These are phyloP conservation scores for Malthinus flaveolus DNA, from an alignment of 2,888 invertebrate genomes.

Conservation along the genomic window DNA sequence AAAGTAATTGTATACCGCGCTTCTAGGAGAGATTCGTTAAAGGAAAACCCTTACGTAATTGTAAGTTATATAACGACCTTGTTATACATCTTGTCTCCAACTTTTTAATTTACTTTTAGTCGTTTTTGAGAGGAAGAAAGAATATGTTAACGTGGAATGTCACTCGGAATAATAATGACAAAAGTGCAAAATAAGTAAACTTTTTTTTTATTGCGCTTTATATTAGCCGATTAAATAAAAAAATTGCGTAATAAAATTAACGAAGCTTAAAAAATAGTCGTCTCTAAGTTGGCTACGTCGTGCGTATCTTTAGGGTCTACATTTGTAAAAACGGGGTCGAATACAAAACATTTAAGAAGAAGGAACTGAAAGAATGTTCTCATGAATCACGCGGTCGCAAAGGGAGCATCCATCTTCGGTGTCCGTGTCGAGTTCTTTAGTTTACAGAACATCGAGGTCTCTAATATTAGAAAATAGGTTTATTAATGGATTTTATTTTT, in stretches of 20 bases:
- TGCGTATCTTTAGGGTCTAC: conserved; percentile 18
- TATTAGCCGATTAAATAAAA: conserved; percentile 18
- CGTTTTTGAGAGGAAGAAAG: not conserved
- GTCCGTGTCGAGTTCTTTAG: conserved; percentile 23
- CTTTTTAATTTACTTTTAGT: no score
- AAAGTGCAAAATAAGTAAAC: not conserved
- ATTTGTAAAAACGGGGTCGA: conserved; percentile 27
- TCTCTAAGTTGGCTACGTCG: conserved; percentile 15
- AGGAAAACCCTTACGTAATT: not conserved
- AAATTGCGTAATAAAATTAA: conserved; percentile 22
- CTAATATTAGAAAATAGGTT: conserved; percentile 1
- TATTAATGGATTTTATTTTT: not conserved
- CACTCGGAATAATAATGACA: not conserved
- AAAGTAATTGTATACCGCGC: conserved; percentile 20
- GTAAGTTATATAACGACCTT: no score
- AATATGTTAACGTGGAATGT: not conserved
- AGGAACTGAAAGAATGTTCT: conserved; percentile 30
- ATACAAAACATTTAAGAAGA: conserved; percentile 23
- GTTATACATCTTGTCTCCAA: no score
- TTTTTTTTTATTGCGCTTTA: conserved; percentile 6
- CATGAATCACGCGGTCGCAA: conserved; percentile 34
- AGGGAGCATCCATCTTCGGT: conserved; percentile 34
- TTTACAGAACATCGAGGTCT: conserved; percentile 19
- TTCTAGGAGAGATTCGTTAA: conserved; percentile 15
- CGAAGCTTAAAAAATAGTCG: conserved; percentile 12